phyloP scores from a whole-genome alignment of 1,140 invertebrate genomes.

The Bactericera cockerelli region DNA sequence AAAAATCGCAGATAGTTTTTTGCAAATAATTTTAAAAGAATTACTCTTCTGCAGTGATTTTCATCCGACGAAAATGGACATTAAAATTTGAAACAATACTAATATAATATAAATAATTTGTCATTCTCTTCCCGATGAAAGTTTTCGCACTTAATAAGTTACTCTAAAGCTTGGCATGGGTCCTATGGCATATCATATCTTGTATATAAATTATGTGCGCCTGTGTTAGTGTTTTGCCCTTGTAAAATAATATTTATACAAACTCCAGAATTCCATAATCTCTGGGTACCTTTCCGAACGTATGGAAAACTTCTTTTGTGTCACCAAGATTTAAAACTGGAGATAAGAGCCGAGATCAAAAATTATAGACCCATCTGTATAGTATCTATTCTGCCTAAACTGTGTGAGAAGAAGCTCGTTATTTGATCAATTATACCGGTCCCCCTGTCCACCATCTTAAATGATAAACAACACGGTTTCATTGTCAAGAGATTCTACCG shows the following conservation, averaged over 20 bases:
- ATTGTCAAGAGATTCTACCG: slow-evolving; percentile 14
- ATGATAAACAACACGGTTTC: slow-evolving; percentile 16
- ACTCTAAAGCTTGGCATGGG: background rate
- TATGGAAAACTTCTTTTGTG: background rate
- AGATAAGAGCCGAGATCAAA: too few species aligned
- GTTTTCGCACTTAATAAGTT: background rate
- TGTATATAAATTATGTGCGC: too few species aligned
- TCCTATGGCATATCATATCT: background rate
- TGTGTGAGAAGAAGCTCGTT: slow-evolving; percentile 2
- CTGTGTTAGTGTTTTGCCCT: too few species aligned
- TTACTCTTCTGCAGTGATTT: background rate
- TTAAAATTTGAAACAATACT: background rate
- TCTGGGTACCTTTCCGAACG: background rate
- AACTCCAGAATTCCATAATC: background rate
- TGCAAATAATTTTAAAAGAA: background rate
- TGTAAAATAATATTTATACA: background rate
- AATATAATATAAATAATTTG: background rate
- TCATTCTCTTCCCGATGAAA: background rate
- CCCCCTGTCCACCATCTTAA: slow-evolving; percentile 9
- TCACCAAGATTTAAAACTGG: too few species aligned
- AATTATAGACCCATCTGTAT: too few species aligned
- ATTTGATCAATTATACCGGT: slow-evolving; percentile 2
- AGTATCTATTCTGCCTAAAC: too few species aligned
- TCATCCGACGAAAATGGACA: background rate
- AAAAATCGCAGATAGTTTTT: background rate